Evolutionary conservation across 2,888 invertebrate genomes (phyloP).

Genomic region (Beris morrisii): DNA sequence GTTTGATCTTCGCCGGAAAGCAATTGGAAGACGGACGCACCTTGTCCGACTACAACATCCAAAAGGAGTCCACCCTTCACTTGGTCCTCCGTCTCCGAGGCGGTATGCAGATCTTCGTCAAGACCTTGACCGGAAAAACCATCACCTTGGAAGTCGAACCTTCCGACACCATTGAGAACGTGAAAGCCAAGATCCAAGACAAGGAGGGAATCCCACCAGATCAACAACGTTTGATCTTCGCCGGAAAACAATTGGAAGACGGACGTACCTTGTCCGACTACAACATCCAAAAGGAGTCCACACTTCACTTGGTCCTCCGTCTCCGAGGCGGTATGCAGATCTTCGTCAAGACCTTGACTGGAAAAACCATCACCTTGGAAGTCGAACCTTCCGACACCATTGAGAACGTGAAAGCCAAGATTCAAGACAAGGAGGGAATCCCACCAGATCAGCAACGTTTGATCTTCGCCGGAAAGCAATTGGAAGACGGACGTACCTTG

Average conservation of each 20-base stretch:
- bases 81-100: conserved; percentile 47
- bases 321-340: conserved; percentile 35
- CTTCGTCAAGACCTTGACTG: conserved; percentile 35
- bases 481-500: conserved; percentile 35
- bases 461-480: conserved; percentile 35
- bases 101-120: conserved; percentile 46
- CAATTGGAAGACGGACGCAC: conserved; percentile 48
- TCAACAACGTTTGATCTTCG: conserved; percentile 36
- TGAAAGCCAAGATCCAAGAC: conserved; percentile 35
- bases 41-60: conserved; percentile 47
- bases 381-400: conserved; percentile 35
- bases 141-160: conserved; percentile 46
- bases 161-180: conserved; percentile 36
- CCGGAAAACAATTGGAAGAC: conserved; percentile 35
- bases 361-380: conserved; percentile 34
- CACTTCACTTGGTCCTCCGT: conserved; percentile 35
- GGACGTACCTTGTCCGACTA: conserved; percentile 35
- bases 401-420: conserved; percentile 35
- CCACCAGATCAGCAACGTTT: conserved; percentile 37
- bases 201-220: conserved; percentile 36
- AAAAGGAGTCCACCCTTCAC: conserved; percentile 47
- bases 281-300: conserved; percentile 35
- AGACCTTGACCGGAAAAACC: conserved; percentile 47
- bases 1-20: conserved; percentile 48
- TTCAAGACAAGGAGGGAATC: conserved; percentile 35